These are phyloP conservation scores for Coenonympha glycerion DNA, from an alignment of 2,888 invertebrate species.

Conservation along the genomic window DNA sequence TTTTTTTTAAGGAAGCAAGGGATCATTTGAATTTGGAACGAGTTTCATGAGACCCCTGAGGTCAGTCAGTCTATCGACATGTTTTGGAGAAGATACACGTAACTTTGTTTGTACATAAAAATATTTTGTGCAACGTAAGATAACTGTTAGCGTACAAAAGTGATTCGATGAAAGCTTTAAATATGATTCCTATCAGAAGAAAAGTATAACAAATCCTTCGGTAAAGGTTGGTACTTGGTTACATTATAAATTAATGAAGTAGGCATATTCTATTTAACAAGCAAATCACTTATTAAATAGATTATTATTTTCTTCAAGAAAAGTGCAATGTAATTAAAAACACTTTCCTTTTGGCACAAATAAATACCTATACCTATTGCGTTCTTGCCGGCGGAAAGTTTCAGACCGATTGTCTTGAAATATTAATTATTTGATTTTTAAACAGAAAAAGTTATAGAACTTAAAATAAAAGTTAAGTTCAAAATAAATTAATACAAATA, in stretches of 20 bases:
- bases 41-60: constrained; percentile 60
- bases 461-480: not conserved
- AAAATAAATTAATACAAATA: no score
- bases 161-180: not conserved
- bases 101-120: constrained; percentile 14
- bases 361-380: no score
- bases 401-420: not conserved
- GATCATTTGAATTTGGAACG: constrained; percentile 70
- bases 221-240: not conserved
- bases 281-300: no score
- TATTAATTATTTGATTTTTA: not conserved
- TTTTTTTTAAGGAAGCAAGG: constrained; percentile 61
- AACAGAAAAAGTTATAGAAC: not conserved
- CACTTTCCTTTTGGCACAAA: no score
- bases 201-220: not conserved
- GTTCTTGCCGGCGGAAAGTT: constrained; percentile 15
- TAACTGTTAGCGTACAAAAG: no score
- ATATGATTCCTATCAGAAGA: not conserved
- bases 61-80: constrained; percentile 68
- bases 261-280: no score
- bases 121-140: not conserved
- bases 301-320: no score
- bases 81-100: constrained; percentile 55
- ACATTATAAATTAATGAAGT: no score
- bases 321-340: no score